Evolutionary conservation across 2,113 vertebrate species (phyloP), one percentile per base, ranked within the genome.

Genomic region (Passerina amoena): DNA sequence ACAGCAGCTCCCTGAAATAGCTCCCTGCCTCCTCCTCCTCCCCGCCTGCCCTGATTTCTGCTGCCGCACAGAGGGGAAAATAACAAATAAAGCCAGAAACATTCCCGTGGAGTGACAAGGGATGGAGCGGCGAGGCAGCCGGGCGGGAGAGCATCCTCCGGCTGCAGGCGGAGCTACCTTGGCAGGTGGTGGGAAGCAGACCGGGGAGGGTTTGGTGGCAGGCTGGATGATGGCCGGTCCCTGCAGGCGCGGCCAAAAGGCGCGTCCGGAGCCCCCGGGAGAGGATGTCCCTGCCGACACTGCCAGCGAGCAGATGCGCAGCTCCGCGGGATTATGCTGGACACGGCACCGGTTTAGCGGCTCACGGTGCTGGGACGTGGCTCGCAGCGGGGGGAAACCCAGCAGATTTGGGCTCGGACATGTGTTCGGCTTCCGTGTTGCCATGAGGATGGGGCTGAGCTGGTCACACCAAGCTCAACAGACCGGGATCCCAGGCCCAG

Each of bases 1-100:
- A 92, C 76, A 83, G 72, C 84, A 76, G 91, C 81, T 96, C 88
- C 93, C 92, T 48, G 70, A 95, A 96, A 96, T 97, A 97, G 94
- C 95, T 90, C 84, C 27, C 79, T 72, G 80, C 91, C 84, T 66
- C 81, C 92, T 93, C 59, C 95, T 94, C 86, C 82, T 47, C 87
- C 68, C 54, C 35, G 59, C 68, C 88, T 90, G 95, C 53, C 97
- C 97, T 84, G 80, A 91, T 94, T 96, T 87, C 92, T 91, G 53
- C 15, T 54, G n/a, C 61, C 25, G 48, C 89, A 79, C 78, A 35
- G 45, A 31, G 18, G 8, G 12, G 5, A 2, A 2, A 28, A 40
- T 33, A 79, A 24, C 15, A 69, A 70, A 45, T 75, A 64, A 2
- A 45, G 3, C 60, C 80, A 86, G 72, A 80, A 95, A 44, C 64